Evolutionary conservation across 2,888 invertebrate genomes (phyloP).

Genomic region (Oconnorella tubifera): DNA sequence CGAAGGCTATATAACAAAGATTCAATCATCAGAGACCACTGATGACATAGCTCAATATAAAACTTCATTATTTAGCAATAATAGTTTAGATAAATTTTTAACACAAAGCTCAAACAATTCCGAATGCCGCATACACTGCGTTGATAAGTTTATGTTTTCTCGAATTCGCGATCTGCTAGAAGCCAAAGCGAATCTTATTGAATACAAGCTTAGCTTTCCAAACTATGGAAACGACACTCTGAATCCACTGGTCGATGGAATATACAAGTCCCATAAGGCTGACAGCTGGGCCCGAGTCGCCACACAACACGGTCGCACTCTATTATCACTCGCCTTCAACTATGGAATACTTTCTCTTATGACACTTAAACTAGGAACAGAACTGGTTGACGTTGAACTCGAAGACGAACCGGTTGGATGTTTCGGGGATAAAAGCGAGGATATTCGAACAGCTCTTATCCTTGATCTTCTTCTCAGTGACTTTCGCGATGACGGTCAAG

Average conservation of each 20-base stretch:
- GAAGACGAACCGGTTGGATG: constrained; percentile 46
- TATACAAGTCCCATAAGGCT: constrained; percentile 22
- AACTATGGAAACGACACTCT: constrained; percentile 22
- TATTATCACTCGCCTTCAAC: constrained; percentile 53
- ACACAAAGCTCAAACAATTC: too few species aligned
- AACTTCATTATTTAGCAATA: too few species aligned
- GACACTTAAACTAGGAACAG: constrained; percentile 49
- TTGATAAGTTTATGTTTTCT: too few species aligned
- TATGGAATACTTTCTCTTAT: constrained; percentile 51
- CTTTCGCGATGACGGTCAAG: constrained; percentile 19
- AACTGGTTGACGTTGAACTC: constrained; percentile 37
- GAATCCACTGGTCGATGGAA: constrained; percentile 30
- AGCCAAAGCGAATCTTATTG: constrained; percentile 31
- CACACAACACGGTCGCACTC: constrained; percentile 48
- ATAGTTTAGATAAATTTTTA: too few species aligned
- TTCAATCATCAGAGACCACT: too few species aligned
- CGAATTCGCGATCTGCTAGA: too few species aligned
- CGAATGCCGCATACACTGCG: too few species aligned
- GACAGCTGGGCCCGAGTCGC: constrained; percentile 39
- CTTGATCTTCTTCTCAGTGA: constrained; percentile 33
- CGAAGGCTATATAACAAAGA: too few species aligned
- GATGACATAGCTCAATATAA: too few species aligned
- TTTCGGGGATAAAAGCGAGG: constrained; percentile 38
- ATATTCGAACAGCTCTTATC: constrained; percentile 25
- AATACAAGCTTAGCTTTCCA: constrained; percentile 30